Base-by-base conservation (phyloP, 2,797 vertebrate species). In the Acanthopagrus latus region DNA sequence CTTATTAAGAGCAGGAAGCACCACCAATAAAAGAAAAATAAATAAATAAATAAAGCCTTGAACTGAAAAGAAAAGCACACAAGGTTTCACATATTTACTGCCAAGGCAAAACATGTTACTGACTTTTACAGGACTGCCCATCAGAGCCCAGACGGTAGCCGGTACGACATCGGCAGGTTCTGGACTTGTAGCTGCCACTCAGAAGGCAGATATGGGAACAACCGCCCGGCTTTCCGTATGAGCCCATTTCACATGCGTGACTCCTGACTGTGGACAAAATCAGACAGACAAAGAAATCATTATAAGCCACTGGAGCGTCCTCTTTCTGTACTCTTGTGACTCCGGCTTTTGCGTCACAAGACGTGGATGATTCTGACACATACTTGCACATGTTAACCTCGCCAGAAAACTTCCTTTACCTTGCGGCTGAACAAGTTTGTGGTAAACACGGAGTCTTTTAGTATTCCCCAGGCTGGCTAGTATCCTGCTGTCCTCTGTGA, bases 41-140 rank as follows among this genome's bases (percentile, higher is more conserved):
- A 27, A 25, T 2, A 3, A 25, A n/a, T 29, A 29, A 29, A 29
- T 4, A 38, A 59, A 18, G 27, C 0, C 25, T 20, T 59, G 13
- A 13, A 9, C 18, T 41, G 6, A 14, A n/a, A 46, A 44, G 16
- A n/a, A 8, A 69, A 64, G 25, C n/a, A 27, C 0, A 51, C 10
- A 48, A 68, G 48, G 7, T 21, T 23, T 18, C 13, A 75, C 11
- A 6, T 23, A 44, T 71, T 71, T 27, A 60, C 3, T 54, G 50
- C 2, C 3, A 59, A 58, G 9, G 27, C 0, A 58, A 63, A 86
- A 85, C 11, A 52, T 59, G 2, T 73, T 73, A 98, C 98, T 88
- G 94, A 99, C 98, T 98, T 99, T 99, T 99, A 94, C 98, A 99
- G 86, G 97, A 96, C 93, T 94, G 96, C 91, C 97, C 96, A 64